Percentiles rank a stretch among this genome's conserved stretches.
These are phyloP conservation scores for Ptychadena robeensis DNA, from an alignment of 2,797 vertebrate species.

Conservation along the genomic window DNA sequence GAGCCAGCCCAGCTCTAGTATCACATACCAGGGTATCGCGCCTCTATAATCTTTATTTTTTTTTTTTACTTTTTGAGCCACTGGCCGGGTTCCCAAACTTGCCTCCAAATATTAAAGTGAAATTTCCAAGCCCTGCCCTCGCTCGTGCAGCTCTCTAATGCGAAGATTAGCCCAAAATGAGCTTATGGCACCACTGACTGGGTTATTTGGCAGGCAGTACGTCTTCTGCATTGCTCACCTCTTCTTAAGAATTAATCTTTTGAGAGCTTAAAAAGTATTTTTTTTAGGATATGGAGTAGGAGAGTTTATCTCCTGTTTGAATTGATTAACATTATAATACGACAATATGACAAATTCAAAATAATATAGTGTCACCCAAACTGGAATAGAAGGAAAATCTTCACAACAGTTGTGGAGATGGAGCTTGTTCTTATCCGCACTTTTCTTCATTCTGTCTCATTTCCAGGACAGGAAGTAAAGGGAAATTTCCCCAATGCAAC, in stretches of 20 bases:
- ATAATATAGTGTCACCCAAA: too few species aligned
- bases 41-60: conserved; percentile 58
- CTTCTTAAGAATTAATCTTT: neutral
- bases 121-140: conserved; percentile 47
- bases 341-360: too few species aligned
- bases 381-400: too few species aligned
- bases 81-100: conserved; percentile 44
- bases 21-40: conserved; percentile 64
- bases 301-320: too few species aligned
- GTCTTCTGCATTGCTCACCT: neutral
- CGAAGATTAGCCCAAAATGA: conserved; percentile 7
- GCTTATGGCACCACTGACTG: neutral
- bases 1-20: conserved; percentile 67
- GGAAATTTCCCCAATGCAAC: too few species aligned
- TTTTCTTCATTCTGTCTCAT: too few species aligned
- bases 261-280: too few species aligned
- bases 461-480: too few species aligned
- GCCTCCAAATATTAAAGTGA: conserved; percentile 52
- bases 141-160: conserved; percentile 21
- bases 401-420: too few species aligned
- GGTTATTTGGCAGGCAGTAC: neutral
- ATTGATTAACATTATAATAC: too few species aligned
- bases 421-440: too few species aligned
- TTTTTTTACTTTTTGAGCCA: conserved; percentile 39
- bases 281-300: too few species aligned